phyloP scores from a whole-genome alignment of 2,797 vertebrate genomes.

The Micropoecilia bifurca region DNA sequence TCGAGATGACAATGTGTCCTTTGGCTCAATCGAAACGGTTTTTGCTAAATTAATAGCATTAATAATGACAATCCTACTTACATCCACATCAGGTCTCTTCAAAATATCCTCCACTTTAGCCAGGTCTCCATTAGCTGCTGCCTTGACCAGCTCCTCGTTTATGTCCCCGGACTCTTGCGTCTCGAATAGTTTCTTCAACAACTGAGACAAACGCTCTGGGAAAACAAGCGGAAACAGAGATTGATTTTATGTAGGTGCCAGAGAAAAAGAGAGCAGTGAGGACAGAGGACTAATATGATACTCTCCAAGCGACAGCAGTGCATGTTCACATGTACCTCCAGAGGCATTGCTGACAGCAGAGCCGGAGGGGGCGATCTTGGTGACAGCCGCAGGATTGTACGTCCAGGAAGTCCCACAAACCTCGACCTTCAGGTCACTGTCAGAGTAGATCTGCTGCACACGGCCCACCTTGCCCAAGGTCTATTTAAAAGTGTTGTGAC shows the following conservation, averaged over 20 bases:
- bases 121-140: slow-evolving; percentile 97
- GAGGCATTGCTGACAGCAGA: slow-evolving; percentile 97
- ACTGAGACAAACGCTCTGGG: slow-evolving; percentile 94
- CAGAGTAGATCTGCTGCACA: slow-evolving; percentile 99
- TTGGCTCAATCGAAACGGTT: background rate
- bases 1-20: background rate
- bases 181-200: slow-evolving; percentile 98
- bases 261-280: slow-evolving; percentile 18
- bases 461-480: slow-evolving; percentile 98
- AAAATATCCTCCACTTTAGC: slow-evolving; percentile 99
- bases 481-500: slow-evolving; percentile 76
- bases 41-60: background rate
- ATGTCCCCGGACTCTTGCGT: slow-evolving; percentile 99
- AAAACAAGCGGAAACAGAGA: slow-evolving; percentile 30
- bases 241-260: slow-evolving; percentile 33
- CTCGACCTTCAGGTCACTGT: slow-evolving; percentile 98
- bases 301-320: slow-evolving; percentile 16
- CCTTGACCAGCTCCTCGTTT: slow-evolving; percentile 98
- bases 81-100: slow-evolving; percentile 96
- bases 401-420: slow-evolving; percentile 99
- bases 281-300: slow-evolving; percentile 34
- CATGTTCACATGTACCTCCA: slow-evolving; percentile 85
- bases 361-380: slow-evolving; percentile 96
- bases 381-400: slow-evolving; percentile 97
- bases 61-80: slow-evolving; percentile 68